Percentiles rank a stretch among this genome's conserved stretches.
Evolutionary conservation across 2,888 invertebrate genomes (phyloP).

Genomic region (Drosophila maculinotata): DNA sequence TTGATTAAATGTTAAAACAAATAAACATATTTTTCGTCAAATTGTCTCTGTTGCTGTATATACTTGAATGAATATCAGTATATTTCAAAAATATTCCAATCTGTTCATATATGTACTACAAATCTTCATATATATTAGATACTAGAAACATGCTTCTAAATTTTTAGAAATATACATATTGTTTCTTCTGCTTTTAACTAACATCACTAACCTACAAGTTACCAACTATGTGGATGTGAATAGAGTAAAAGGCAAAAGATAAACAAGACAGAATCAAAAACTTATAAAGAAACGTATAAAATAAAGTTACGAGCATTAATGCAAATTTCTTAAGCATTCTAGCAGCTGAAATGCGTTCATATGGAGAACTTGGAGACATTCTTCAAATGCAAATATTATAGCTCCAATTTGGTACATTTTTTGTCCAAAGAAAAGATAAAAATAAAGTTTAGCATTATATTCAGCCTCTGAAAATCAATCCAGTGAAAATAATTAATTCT

Average conservation of each 20-base stretch:
- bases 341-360: conserved; percentile 43
- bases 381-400: conserved; percentile 56
- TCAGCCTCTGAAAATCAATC: conserved; percentile 61
- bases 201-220: conserved; percentile 8
- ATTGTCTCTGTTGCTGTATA: too few species aligned
- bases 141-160: neutral
- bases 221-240: conserved; percentile 16
- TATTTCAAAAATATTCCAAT: too few species aligned
- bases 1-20: neutral
- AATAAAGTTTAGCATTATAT: conserved; percentile 50
- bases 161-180: neutral
- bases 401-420: conserved; percentile 28
- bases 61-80: too few species aligned
- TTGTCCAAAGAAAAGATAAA: conserved; percentile 11
- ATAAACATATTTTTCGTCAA: too few species aligned
- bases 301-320: conserved; percentile 38
- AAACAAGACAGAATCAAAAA: conserved; percentile 30
- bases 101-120: too few species aligned
- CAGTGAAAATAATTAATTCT: conserved; percentile 30
- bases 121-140: too few species aligned
- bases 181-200: neutral
- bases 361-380: conserved; percentile 52
- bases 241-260: conserved; percentile 16
- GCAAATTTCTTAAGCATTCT: conserved; percentile 46
- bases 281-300: conserved; percentile 15